Conservation (phyloP, 2,797 vertebrate genomes). For the Macrochelys suwanniensis region DNA sequence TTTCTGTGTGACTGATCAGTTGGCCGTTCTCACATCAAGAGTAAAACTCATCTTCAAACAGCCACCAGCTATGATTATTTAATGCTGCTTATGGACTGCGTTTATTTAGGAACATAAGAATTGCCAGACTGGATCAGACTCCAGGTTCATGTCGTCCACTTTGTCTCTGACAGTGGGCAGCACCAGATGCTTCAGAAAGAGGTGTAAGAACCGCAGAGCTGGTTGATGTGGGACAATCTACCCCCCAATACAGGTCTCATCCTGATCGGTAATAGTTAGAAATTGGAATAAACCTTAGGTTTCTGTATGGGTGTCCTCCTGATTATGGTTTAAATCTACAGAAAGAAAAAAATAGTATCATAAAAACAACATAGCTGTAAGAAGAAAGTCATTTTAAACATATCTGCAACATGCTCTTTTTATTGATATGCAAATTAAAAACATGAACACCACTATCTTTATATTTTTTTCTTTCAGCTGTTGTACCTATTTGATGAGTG, state of each 20-base stretch:
- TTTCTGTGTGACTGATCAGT: rapidly evolving
- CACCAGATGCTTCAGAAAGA: neutral
- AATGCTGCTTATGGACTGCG: neutral
- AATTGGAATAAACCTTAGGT: neutral
- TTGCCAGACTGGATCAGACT: rapidly evolving
- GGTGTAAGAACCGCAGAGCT: neutral
- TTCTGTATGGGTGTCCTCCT: neutral
- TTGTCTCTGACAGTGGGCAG: neutral
- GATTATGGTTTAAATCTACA: neutral
- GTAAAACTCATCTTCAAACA: rapidly evolving
- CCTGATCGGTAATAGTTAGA: rapidly evolving
- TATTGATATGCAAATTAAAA: rapidly evolving
- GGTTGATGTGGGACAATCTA: rapidly evolving
- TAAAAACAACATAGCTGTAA: rapidly evolving
- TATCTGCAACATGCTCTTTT: rapidly evolving
- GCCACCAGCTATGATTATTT: rapidly evolving
- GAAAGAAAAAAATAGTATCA: neutral
- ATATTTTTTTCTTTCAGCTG: neutral
- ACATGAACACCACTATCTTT: too few relatives aligned
- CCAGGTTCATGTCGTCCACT: rapidly evolving
- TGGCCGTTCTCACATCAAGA: rapidly evolving
- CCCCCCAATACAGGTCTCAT: rapidly evolving
- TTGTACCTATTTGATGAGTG: rapidly evolving
- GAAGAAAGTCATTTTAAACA: rapidly evolving
- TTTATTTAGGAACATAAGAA: rapidly evolving